phyloP scores from a whole-genome alignment of 1,140 invertebrate genomes.

The Halictus rubicundus region DNA sequence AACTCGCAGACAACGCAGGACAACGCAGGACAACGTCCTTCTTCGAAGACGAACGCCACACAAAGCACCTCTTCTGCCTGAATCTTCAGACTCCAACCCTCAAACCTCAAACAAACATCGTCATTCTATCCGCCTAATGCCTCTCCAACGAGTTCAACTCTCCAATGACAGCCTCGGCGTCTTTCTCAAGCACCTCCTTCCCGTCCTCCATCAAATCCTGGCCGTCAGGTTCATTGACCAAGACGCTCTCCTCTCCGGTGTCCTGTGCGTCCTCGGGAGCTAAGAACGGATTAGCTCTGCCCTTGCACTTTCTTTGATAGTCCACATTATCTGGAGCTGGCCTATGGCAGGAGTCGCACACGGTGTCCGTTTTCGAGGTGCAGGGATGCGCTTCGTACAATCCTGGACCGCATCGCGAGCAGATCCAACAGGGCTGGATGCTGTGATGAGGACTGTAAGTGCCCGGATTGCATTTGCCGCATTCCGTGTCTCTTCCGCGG shows the following conservation, averaged over 20 bases:
- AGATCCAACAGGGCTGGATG: conserved; percentile 78
- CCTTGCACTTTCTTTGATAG: conserved; percentile 73
- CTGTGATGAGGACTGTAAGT: conserved; percentile 80
- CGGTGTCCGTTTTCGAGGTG: conserved; percentile 75
- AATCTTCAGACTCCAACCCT: no score
- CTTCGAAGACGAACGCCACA: no score
- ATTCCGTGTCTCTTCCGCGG: conserved; percentile 75
- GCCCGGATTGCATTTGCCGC: conserved; percentile 73
- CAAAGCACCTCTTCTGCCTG: no score
- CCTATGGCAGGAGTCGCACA: conserved; percentile 80
- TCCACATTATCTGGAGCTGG: conserved; percentile 71
- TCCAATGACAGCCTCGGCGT: conserved; percentile 54
- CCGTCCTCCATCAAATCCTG: conserved; percentile 53
- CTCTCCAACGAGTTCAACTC: conserved; percentile 18
- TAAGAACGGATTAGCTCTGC: conserved; percentile 69
- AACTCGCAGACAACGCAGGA: no score
- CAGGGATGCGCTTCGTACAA: conserved; percentile 80
- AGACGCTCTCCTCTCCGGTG: conserved; percentile 75
- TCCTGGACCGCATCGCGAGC: conserved; percentile 79
- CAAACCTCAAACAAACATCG: no score
- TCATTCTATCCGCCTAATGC: neutral
- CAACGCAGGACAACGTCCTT: no score
- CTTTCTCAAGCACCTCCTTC: conserved; percentile 69
- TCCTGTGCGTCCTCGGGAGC: conserved; percentile 76
- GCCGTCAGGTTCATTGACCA: conserved; percentile 73